Conservation (phyloP, 2,888 invertebrate genomes). For the Didymodactylos carnosus region DNA sequence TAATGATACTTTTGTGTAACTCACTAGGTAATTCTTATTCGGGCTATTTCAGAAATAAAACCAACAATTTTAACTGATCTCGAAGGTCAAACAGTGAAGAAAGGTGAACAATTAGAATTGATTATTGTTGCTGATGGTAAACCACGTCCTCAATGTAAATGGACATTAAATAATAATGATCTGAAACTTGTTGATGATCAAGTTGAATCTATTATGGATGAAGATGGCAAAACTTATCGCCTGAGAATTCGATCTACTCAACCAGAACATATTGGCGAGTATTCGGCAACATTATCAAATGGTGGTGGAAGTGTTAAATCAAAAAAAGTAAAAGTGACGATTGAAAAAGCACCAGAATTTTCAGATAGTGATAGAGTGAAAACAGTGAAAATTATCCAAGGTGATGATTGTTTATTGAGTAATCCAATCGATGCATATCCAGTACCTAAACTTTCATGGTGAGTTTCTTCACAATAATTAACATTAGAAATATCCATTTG, state of each 20-base stretch:
- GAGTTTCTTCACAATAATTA: too few species aligned
- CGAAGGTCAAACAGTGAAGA: constrained; percentile 23
- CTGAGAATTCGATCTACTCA: neutral
- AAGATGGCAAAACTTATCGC: constrained; percentile 34
- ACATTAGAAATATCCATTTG: too few species aligned
- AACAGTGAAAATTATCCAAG: neutral
- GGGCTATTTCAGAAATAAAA: neutral
- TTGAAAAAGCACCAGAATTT: neutral
- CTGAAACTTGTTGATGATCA: neutral
- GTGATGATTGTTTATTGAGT: neutral
- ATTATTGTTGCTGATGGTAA: constrained; percentile 31
- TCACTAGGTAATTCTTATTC: neutral
- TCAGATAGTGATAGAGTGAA: neutral
- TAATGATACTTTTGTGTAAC: neutral
- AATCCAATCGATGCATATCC: neutral
- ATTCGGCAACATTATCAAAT: neutral
- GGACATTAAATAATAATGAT: neutral
- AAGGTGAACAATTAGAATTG: constrained; percentile 34
- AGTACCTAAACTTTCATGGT: neutral
- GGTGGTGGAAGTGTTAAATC: neutral
- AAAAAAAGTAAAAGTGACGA: neutral
- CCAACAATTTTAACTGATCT: neutral
- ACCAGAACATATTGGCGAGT: neutral
- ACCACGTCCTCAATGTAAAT: constrained; percentile 10
- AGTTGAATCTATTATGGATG: neutral